phyloP scores from a whole-genome alignment of 2,888 invertebrate species.

The Spisula subtruncata region DNA sequence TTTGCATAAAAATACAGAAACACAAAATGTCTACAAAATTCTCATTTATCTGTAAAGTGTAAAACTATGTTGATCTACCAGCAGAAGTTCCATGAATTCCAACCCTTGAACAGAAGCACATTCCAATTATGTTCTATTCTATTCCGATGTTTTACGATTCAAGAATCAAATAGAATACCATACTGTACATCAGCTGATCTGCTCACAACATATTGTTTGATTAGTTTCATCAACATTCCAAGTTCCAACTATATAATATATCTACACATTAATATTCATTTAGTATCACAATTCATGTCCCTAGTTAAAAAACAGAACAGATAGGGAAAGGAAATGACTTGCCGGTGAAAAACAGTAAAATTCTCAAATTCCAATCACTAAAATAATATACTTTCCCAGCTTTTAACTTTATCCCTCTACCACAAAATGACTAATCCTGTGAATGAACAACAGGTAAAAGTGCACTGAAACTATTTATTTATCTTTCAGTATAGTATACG shows the following conservation, averaged over 20 bases:
- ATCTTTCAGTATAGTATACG: background rate
- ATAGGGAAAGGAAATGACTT: background rate
- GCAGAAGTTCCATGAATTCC: no score
- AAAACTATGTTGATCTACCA: no score
- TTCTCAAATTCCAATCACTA: background rate
- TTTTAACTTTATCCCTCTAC: background rate
- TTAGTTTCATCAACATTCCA: background rate
- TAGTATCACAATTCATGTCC: background rate
- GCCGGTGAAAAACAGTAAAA: background rate
- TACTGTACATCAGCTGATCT: no score
- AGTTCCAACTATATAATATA: background rate
- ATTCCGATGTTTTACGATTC: no score
- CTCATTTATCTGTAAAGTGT: no score
- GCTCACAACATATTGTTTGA: background rate
- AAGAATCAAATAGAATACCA: no score
- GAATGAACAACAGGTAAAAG: background rate
- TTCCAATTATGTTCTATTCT: no score
- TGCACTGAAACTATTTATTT: background rate
- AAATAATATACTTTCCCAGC: background rate
- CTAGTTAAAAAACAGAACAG: background rate
- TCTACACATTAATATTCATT: background rate
- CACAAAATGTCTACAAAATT: no score
- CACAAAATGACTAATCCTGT: slow-evolving; percentile 6
- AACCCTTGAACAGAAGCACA: no score
- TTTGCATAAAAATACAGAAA: no score